phyloP scores from a whole-genome alignment of 2,113 vertebrate genomes.

The Pangasianodon hypophthalmus region DNA sequence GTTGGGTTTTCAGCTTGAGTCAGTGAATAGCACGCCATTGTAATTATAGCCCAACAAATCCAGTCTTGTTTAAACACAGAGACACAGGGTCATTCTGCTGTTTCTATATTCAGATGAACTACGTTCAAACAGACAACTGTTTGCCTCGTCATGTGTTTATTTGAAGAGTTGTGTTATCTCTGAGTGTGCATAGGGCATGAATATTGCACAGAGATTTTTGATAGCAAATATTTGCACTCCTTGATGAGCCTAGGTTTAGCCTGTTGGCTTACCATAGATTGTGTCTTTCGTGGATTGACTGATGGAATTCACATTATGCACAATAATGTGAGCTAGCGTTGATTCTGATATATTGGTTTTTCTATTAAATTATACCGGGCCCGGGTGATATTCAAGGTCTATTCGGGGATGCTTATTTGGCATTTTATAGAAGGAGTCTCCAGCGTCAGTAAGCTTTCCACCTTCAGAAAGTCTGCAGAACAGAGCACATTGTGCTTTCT shows the following conservation, averaged over 20 bases:
- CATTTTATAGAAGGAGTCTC: background rate
- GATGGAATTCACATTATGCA: background rate
- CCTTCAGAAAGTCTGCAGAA: background rate
- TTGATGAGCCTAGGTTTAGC: conserved; percentile 10
- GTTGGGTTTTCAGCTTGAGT: conserved; percentile 47
- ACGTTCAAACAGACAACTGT: conserved; percentile 37
- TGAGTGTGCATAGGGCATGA: background rate
- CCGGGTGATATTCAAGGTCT: background rate
- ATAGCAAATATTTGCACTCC: conserved; percentile 24
- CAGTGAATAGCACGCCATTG: conserved; percentile 20
- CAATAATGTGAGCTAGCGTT: background rate
- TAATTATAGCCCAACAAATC: conserved; percentile 57
- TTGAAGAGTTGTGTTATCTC: conserved; percentile 15
- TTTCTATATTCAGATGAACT: conserved; percentile 37
- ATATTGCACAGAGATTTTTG: background rate
- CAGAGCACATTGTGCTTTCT: background rate
- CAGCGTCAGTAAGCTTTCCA: background rate
- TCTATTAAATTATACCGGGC: background rate
- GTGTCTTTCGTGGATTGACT: background rate
- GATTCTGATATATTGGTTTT: background rate
- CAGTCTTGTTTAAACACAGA: conserved; percentile 56
- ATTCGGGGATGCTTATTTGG: background rate
- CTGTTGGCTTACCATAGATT: background rate
- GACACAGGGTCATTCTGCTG: conserved; percentile 17
- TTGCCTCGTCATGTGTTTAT: conserved; percentile 32